Base-by-base conservation (phyloP, 2,113 vertebrate genomes). In the Lampris incognitus region DNA sequence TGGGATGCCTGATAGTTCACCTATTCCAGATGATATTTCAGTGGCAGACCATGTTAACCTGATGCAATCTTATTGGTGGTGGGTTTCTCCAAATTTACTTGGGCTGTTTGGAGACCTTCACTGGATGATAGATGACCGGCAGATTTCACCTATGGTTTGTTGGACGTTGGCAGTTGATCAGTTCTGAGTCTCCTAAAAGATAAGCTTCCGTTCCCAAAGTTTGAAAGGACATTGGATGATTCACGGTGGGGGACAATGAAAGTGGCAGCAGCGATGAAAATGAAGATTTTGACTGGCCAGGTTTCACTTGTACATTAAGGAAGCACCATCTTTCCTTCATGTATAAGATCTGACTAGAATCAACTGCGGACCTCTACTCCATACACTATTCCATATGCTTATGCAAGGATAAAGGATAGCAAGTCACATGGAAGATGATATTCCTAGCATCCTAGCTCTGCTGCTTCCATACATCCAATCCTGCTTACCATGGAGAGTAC, bases 51-150 rank as follows among this genome's bases (percentile, higher is more conserved):
- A 66, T 85, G 68, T 85, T 91, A 86, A 84, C 83, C 80, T 74
- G 83, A 69, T 87, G 84, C 81, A 81, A 85, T 91, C 84, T 76
- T 68, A 89, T 87, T 39, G 88, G 90, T 91, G 90, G 88, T 83
- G 84, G 88, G 87, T 76, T 78, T 88, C 89, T 84, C 86, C 87
- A 72, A 77, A 81, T 72, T 64, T 83, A 72, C 49, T 62, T 81
- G 76, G 72, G 40, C 78, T 72, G 72, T 81, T 73, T 42, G 65
- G 81, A 68, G 42, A 80, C 10, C 7, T 46, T 87, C 70, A 82
- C 66, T 79, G 44, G 62, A 82, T 65, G 66, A 81, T 65, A 78
- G 77, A 52, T 5, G 42, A 80, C 66, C 56, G 80, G 66, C 86
- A 74, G 68, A 77, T 82, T 72, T 88, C 64, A 73, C 64, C 60